Conservation (phyloP, 2,113 vertebrate species). For the Microcebus ravelobensis region DNA sequence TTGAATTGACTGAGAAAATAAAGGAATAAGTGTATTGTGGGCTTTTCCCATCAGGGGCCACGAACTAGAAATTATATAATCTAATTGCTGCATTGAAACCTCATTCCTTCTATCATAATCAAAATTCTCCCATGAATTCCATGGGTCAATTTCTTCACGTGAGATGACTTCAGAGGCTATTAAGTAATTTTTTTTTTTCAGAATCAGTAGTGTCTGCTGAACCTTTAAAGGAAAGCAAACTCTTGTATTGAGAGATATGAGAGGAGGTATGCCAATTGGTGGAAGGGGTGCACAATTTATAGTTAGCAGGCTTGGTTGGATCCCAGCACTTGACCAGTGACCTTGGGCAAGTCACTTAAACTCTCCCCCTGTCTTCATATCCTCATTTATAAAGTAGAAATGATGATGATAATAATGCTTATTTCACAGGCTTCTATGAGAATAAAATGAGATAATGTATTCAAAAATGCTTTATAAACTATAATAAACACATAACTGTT, state of each 20-base stretch:
- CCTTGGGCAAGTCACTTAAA: neutral
- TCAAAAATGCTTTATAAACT: constrained; percentile 27
- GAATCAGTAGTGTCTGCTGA: neutral
- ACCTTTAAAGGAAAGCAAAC: neutral
- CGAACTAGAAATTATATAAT: neutral
- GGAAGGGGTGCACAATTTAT: neutral
- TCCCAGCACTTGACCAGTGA: neutral
- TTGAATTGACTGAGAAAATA: neutral
- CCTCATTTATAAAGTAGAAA: neutral
- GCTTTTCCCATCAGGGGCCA: neutral
- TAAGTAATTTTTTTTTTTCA: neutral
- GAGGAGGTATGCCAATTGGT: neutral
- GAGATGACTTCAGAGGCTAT: neutral
- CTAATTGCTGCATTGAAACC: neutral
- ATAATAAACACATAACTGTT: constrained; percentile 45
- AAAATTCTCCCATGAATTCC: neutral
- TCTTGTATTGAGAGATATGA: neutral
- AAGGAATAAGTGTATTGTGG: neutral
- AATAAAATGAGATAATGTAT: constrained; percentile 26
- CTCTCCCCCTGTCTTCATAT: neutral
- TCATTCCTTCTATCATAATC: neutral
- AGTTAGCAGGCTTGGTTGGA: neutral
- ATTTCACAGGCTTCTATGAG: constrained; percentile 2
- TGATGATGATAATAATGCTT: neutral
- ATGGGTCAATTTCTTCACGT: neutral